Percentiles rank a stretch among this genome's conserved stretches.
phyloP scores from a whole-genome alignment of 2,888 invertebrate genomes.

The Fissipunctia ypsillon region DNA sequence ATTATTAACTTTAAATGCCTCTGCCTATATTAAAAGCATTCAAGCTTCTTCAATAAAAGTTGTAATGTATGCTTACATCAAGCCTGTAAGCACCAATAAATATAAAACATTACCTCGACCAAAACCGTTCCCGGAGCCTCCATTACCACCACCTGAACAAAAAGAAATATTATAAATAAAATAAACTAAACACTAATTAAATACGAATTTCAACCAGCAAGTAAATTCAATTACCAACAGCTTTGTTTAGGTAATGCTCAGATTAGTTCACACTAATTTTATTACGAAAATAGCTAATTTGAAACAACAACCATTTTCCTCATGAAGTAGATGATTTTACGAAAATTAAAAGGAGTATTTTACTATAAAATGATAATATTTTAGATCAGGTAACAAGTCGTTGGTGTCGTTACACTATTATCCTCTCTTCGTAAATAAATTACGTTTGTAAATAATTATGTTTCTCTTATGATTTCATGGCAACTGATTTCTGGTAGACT shows the following conservation, averaged over 20 bases:
- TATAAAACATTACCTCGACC: conserved; percentile 73
- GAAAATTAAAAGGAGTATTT: conserved; percentile 5
- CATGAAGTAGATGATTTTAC: background rate
- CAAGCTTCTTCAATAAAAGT: background rate
- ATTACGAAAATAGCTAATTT: conserved; percentile 27
- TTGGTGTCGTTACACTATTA: background rate
- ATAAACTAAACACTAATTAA: conserved; percentile 12
- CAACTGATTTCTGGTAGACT: background rate
- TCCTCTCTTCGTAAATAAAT: too few relatives aligned
- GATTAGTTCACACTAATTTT: conserved; percentile 34
- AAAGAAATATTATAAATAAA: conserved; percentile 29
- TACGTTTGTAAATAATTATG: too few relatives aligned
- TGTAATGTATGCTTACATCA: background rate
- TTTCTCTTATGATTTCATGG: background rate
- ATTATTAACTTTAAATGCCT: conserved; percentile 2
- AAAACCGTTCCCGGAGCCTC: conserved; percentile 73
- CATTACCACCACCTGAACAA: conserved; percentile 68
- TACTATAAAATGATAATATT: background rate
- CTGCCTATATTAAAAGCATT: background rate
- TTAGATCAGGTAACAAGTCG: background rate
- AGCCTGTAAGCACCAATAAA: background rate
- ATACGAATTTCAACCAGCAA: conserved; percentile 37
- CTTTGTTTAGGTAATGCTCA: conserved; percentile 41
- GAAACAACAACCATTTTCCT: conserved; percentile 27
- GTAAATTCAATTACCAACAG: conserved; percentile 51